phyloP scores from a whole-genome alignment of 2,113 vertebrate genomes.

The Pseudopodoces humilis region DNA sequence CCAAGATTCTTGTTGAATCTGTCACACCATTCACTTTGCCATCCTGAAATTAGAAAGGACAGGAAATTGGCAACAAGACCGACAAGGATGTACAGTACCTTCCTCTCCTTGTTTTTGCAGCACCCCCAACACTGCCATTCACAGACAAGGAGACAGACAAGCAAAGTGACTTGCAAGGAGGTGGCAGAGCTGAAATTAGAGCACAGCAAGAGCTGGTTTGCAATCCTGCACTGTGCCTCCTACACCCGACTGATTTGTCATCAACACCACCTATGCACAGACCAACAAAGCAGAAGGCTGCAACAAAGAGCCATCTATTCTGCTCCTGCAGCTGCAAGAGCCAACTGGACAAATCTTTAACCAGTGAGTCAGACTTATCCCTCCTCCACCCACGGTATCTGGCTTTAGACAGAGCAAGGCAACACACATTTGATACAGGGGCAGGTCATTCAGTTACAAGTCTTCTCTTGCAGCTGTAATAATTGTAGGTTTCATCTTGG shows the following conservation, averaged over 20 bases:
- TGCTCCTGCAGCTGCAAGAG: constrained; percentile 17
- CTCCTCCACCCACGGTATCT: neutral
- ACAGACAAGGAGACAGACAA: neutral
- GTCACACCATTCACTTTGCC: constrained; percentile 98
- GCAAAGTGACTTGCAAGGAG: neutral
- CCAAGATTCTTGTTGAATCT: constrained; percentile 94
- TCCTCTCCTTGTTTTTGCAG: neutral
- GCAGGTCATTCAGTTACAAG: neutral
- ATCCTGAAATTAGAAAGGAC: constrained; percentile 77
- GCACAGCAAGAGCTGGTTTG: neutral
- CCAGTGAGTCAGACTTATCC: constrained; percentile 36
- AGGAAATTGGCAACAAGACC: neutral
- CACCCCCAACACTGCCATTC: neutral
- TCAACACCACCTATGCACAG: constrained; percentile 21
- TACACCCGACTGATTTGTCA: neutral
- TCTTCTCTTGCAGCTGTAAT: neutral
- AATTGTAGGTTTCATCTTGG: neutral
- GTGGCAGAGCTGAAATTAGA: neutral
- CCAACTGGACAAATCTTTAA: constrained; percentile 37
- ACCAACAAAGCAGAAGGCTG: neutral
- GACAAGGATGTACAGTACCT: neutral
- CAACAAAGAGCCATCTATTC: constrained; percentile 17
- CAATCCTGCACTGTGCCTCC: neutral
- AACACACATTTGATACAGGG: neutral
- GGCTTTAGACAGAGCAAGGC: neutral